A percentile compares a stretch with the other conserved stretches of the same genome.
phyloP scores from a whole-genome alignment of 2,113 vertebrate species.

The Larimichthys polyactis region DNA sequence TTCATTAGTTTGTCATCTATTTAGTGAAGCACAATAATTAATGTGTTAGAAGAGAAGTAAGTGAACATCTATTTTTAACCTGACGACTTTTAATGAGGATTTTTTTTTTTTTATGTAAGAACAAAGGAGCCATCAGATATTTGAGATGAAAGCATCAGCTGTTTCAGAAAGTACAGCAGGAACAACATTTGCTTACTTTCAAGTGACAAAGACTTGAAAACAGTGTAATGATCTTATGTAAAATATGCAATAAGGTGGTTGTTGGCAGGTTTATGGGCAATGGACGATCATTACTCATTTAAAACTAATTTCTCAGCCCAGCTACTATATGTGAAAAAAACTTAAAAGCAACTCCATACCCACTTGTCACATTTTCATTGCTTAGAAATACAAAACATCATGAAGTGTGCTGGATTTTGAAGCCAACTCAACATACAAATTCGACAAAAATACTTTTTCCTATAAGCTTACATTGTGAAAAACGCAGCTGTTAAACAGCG shows the following conservation, averaged over 20 bases:
- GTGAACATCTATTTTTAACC: constrained; percentile 10
- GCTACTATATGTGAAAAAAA: background rate
- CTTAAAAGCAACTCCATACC: background rate
- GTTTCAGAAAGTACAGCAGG: background rate
- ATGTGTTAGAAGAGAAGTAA: constrained; percentile 12
- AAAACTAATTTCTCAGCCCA: background rate
- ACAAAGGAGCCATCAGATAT: background rate
- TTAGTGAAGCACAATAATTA: constrained; percentile 33
- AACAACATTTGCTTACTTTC: background rate
- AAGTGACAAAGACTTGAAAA: background rate
- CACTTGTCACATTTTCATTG: background rate
- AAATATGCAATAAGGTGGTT: no score
- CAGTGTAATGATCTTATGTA: no score
- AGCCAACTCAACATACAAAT: no score
- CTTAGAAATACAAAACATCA: background rate
- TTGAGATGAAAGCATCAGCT: background rate
- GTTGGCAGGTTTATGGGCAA: no score
- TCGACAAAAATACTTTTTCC: no score
- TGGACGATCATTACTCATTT: background rate
- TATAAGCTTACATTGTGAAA: no score
- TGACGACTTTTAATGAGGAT: constrained; percentile 41
- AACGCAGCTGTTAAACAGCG: no score
- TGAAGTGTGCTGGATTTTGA: background rate
- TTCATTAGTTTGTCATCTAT: constrained; percentile 52
- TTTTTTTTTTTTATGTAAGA: background rate